Evolutionary conservation across 2,113 vertebrate genomes (phyloP).

Genomic region (Lichenostomus cassidix): DNA sequence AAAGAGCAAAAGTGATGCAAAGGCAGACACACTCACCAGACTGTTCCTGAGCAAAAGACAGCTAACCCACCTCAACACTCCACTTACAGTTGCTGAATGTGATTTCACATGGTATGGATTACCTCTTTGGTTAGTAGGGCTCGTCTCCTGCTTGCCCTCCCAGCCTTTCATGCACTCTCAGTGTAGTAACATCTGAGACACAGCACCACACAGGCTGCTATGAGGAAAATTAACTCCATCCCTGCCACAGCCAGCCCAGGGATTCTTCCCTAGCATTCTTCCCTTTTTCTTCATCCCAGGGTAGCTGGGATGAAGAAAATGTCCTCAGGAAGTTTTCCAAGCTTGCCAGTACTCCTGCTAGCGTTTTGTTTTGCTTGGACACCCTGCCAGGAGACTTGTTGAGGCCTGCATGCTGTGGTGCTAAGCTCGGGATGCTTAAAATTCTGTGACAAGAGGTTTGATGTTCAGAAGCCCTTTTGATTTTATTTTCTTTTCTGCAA

Average conservation of each 20-base stretch:
- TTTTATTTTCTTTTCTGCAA: accelerated
- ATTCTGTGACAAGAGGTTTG: neutral
- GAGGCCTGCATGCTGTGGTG: neutral
- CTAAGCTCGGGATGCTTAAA: neutral
- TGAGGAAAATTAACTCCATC: neutral
- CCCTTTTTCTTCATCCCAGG: neutral
- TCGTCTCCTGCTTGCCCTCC: neutral
- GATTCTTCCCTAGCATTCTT: neutral
- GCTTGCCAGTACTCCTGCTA: neutral
- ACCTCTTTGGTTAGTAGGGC: neutral
- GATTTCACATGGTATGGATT: neutral
- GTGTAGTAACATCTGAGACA: neutral
- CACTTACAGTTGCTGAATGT: accelerated
- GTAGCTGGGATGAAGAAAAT: neutral
- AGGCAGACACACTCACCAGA: neutral
- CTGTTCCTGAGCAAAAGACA: neutral
- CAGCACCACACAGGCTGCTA: accelerated
- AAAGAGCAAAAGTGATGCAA: neutral
- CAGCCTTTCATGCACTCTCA: neutral
- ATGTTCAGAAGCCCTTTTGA: neutral
- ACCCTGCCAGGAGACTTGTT: neutral
- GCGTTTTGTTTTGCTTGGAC: neutral
- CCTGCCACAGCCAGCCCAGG: neutral
- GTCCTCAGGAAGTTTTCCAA: neutral
- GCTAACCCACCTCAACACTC: no score